Percentiles rank a stretch among this genome's conserved stretches.
Conservation (phyloP, 2,888 invertebrate species). For the Bursaphelenchus okinawaensis region DNA sequence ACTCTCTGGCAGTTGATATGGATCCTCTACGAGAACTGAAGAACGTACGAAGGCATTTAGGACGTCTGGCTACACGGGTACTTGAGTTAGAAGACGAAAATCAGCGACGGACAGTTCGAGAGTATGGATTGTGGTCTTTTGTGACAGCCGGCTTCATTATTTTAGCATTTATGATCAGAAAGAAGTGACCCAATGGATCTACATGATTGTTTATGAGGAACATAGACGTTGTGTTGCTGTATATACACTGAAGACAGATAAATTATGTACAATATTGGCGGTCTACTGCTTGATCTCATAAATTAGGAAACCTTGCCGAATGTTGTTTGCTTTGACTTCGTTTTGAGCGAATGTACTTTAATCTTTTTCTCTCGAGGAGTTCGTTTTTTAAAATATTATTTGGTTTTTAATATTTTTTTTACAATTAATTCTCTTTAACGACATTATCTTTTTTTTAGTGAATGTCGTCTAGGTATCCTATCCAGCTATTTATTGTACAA, state of each 20-base stretch:
- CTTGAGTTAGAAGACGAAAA: constrained; percentile 39
- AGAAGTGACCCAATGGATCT: not conserved
- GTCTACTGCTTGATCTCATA: not conserved
- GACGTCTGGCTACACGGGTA: constrained; percentile 31
- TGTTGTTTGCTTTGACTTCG: not conserved
- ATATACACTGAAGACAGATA: not conserved
- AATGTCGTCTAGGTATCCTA: not conserved
- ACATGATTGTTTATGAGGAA: not conserved
- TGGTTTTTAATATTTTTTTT: not conserved
- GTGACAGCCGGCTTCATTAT: constrained; percentile 5
- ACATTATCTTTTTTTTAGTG: not conserved
- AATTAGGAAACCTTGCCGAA: not conserved
- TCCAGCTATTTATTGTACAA: not conserved
- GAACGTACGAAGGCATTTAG: constrained; percentile 35
- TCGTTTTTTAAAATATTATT: too few relatives aligned
- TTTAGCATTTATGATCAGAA: constrained; percentile 13
- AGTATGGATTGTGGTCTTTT: constrained; percentile 19
- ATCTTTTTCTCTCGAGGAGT: not conserved
- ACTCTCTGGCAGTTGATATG: constrained; percentile 43
- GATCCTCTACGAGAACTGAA: constrained; percentile 46
- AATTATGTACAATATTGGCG: not conserved
- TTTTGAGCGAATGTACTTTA: constrained; percentile 5
- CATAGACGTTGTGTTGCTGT: not conserved
- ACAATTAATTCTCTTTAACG: not conserved
- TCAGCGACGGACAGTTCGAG: constrained; percentile 24